phyloP scores from a whole-genome alignment of 2,113 vertebrate genomes.

The Chloebia gouldiae region DNA sequence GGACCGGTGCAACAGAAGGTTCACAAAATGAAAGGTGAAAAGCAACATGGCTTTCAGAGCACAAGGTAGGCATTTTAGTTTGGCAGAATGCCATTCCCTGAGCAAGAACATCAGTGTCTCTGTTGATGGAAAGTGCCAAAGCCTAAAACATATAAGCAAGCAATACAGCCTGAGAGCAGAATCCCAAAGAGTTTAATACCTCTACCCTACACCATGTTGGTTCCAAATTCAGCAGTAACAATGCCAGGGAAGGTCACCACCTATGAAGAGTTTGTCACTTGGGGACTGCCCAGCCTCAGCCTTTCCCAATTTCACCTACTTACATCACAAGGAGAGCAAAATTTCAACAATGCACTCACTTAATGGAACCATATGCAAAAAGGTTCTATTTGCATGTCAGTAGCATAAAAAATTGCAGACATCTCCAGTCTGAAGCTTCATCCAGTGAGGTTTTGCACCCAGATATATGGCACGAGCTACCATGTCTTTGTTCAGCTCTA shows the following conservation, averaged over 20 bases:
- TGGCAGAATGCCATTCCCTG: not conserved
- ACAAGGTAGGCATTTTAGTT: not conserved
- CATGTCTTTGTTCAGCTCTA: not conserved
- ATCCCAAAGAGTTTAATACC: not conserved
- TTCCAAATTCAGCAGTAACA: not conserved
- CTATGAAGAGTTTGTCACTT: not conserved
- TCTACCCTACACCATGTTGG: not conserved
- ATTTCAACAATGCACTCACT: fast-evolving
- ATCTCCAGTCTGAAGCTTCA: not conserved
- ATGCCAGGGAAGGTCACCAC: not conserved
- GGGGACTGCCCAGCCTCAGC: not conserved
- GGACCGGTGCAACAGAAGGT: not conserved
- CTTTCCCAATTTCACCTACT: not conserved
- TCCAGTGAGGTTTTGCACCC: not conserved
- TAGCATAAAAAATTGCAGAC: not conserved
- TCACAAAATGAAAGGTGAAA: not conserved
- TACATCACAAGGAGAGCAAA: not conserved
- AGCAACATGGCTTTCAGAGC: not conserved
- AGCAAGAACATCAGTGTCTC: not conserved
- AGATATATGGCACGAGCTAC: fast-evolving
- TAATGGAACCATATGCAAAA: not conserved
- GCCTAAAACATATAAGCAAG: not conserved
- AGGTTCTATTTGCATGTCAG: not conserved
- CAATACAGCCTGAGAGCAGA: not conserved
- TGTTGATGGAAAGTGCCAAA: not conserved